Base-by-base conservation (phyloP, 2,888 invertebrate species). In the Autographa gamma region DNA sequence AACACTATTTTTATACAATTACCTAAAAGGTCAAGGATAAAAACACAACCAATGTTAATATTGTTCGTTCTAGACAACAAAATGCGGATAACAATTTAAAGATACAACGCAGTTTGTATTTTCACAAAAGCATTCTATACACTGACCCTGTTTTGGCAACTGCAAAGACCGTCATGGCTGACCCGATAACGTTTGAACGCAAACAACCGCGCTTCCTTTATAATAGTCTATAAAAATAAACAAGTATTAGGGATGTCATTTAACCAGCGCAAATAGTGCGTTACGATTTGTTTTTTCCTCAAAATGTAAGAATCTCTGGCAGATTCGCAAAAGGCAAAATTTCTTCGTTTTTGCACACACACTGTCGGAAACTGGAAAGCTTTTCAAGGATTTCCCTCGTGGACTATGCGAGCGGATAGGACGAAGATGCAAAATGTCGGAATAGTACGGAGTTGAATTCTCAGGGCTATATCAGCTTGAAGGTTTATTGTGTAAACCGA, bases 261-360 rank as follows among this genome's bases (percentile, higher is more conserved):
- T 77, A 67, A 73, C 63, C 63, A 64, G 52, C 11, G 60, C 11
- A 19, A 70, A 70, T 66, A 80, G 68, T 74, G 74, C 71, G 71
- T 74, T 77, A 77, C 68, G 68, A 79, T 79, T 73, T 70, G 74
- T 74, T 80, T 80, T 78, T 79, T 74, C 78, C 78, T 71, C 60
- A 41, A 73, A 69, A 68, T 66, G 60, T 73, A n/a, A 54, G 41
- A 77, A 67, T 60, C 65, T 67, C 66, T 16, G 48, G 56, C 54
- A 60, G 56, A 63, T 63, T 68, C 63, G 64, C 34, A 71, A 48
- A 43, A 14, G 25, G 54, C 54, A 19, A 63, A 64, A 48, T 18
- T 43, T 56, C 16, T 60, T 25, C n/a, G 34, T 61, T 77, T 73
- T 66, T 61, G 61, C 38, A 73, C 69, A 69, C 41, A 14, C 63